Percentiles rank a stretch among this genome's conserved stretches.
These are phyloP conservation scores for Pycnonotus jocosus DNA, from an alignment of 2,113 vertebrate species.

Conservation along the genomic window DNA sequence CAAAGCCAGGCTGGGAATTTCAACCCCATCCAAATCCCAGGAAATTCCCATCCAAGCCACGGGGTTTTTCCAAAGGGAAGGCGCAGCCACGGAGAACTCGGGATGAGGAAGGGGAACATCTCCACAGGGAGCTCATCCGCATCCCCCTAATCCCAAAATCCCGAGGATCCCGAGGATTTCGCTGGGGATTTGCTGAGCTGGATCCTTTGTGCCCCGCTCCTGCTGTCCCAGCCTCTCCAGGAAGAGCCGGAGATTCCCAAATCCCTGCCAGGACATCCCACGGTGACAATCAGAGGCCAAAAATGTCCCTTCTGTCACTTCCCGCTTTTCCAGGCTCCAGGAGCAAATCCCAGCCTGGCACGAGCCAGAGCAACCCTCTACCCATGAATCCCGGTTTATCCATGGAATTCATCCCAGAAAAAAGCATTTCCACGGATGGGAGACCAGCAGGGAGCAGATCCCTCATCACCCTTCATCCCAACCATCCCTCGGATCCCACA, in stretches of 20 bases:
- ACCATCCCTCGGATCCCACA: fast-evolving
- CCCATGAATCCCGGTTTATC: not conserved
- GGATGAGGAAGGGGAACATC: not conserved
- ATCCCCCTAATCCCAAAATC: not conserved
- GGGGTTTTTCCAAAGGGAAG: not conserved
- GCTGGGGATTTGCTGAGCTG: not conserved
- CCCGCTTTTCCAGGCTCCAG: not conserved
- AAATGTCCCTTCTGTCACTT: not conserved
- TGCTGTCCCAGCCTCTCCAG: fast-evolving
- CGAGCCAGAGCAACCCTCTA: fast-evolving
- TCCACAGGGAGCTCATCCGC: not conserved
- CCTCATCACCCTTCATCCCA: not conserved
- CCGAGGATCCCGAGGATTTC: not conserved
- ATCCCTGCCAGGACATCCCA: fast-evolving
- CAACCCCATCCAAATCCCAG: not conserved
- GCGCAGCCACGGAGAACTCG: fast-evolving
- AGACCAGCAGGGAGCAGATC: not conserved
- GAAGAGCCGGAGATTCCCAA: not conserved
- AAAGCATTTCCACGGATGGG: not conserved
- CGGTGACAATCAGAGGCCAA: fast-evolving
- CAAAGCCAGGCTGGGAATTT: not conserved
- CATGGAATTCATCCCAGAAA: not conserved
- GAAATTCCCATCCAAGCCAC: not conserved
- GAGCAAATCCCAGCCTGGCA: not conserved
- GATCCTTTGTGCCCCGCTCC: not conserved